phyloP scores from a whole-genome alignment of 2,113 vertebrate genomes.

The Erinaceus europaeus region DNA sequence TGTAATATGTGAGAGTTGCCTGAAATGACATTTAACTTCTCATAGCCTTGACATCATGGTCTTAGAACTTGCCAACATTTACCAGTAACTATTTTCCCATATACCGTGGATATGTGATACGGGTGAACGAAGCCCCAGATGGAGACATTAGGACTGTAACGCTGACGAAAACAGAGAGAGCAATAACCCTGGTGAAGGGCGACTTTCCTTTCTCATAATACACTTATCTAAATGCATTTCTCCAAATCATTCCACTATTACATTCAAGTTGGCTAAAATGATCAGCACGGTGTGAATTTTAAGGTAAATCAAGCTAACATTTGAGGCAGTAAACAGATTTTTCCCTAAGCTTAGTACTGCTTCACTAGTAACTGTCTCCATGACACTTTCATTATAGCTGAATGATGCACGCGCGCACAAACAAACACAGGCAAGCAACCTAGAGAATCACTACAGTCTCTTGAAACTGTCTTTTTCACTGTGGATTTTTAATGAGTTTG shows the following conservation, averaged over 20 bases:
- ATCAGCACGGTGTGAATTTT: not conserved
- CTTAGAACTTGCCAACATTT: conserved; percentile 30
- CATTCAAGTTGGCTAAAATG: conserved; percentile 12
- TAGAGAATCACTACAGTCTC: not conserved
- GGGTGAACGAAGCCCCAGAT: not conserved
- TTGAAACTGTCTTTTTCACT: not conserved
- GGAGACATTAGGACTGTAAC: not conserved
- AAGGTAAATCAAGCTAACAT: not conserved
- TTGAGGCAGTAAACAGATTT: not conserved
- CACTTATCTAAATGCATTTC: not conserved
- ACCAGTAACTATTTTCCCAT: not conserved
- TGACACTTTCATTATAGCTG: not conserved
- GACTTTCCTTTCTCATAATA: conserved; percentile 13
- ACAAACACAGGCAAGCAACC: too few species aligned
- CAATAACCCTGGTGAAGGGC: not conserved
- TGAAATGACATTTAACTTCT: not conserved
- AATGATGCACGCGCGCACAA: not conserved
- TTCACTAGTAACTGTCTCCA: not conserved
- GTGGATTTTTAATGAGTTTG: conserved; percentile 24
- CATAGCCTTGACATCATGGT: not conserved
- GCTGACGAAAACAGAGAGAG: not conserved
- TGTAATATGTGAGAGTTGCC: not conserved
- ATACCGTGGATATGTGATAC: not conserved
- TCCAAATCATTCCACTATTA: conserved; percentile 1
- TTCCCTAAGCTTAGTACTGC: not conserved